phyloP scores from a whole-genome alignment of 2,113 vertebrate genomes.

The Triplophysa tibetana region DNA sequence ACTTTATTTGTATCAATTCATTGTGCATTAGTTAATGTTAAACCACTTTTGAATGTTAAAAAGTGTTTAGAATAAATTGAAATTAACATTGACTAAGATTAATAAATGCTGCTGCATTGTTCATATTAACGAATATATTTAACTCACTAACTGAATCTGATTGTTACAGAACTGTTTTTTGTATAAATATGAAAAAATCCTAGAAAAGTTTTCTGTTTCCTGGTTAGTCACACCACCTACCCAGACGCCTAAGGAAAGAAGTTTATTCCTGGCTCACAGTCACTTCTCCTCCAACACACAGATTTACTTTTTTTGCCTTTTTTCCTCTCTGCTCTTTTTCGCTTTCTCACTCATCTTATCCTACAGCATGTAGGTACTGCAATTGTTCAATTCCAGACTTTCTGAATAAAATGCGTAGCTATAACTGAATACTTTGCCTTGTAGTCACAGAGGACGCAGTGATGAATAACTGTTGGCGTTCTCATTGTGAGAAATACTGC shows the following conservation, averaged over 20 bases:
- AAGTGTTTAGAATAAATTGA: no score
- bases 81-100: no score
- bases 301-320: not conserved
- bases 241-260: not conserved
- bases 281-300: not conserved
- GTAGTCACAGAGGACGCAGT: constrained; percentile 11
- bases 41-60: no score
- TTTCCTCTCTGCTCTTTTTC: not conserved
- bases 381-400: constrained; percentile 34
- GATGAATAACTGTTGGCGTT: constrained; percentile 39
- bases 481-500: constrained; percentile 39
- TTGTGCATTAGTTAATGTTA: no score
- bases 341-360: constrained; percentile 21
- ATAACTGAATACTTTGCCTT: constrained; percentile 16
- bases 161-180: no score
- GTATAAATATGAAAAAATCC: not conserved
- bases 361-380: not conserved
- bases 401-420: constrained; percentile 32
- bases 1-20: no score
- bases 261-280: not conserved
- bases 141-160: no score
- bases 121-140: not conserved
- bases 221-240: constrained; percentile 26
- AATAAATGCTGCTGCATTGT: not conserved
- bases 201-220: not conserved